Percentiles rank a stretch among this genome's conserved stretches.
These are phyloP conservation scores for Uloborus plumipes DNA, from an alignment of 2,888 invertebrate species.

Conservation along the genomic window DNA sequence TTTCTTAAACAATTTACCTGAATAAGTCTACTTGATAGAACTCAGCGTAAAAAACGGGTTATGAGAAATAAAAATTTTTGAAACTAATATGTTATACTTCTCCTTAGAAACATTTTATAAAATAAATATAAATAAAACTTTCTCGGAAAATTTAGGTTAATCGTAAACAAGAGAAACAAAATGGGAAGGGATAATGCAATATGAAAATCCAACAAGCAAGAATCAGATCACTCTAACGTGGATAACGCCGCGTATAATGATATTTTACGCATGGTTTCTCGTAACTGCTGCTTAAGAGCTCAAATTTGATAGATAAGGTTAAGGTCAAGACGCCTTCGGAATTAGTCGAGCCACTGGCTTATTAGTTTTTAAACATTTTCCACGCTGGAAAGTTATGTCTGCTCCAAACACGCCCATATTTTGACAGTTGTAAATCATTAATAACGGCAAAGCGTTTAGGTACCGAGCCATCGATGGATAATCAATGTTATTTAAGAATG, in stretches of 20 bases:
- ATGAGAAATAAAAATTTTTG: too few species aligned
- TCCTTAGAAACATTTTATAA: too few species aligned
- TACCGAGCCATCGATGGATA: slow-evolving; percentile 18
- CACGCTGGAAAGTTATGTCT: slow-evolving; percentile 6
- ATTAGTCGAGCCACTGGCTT: slow-evolving; percentile 1
- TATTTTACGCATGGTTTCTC: too few species aligned
- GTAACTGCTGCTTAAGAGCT: too few species aligned
- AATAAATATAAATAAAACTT: too few species aligned
- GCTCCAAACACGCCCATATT: slow-evolving; percentile 27
- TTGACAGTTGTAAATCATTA: slow-evolving; percentile 46
- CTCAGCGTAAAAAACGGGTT: too few species aligned
- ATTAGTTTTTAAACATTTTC: slow-evolving; percentile 8
- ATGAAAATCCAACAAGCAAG: not conserved
- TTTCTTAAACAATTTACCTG: too few species aligned
- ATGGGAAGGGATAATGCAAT: not conserved
- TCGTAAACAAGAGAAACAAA: not conserved
- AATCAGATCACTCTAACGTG: too few species aligned
- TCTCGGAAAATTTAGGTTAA: too few species aligned
- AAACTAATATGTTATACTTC: too few species aligned
- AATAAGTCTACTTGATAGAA: too few species aligned
- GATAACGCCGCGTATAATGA: too few species aligned
- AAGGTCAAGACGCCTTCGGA: slow-evolving; percentile 10
- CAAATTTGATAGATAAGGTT: slow-evolving; percentile 17
- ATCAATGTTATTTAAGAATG: slow-evolving; percentile 21
- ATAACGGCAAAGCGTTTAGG: slow-evolving; percentile 25